phyloP scores from a whole-genome alignment of 1,140 invertebrate genomes.

The Drosophila takahashii region DNA sequence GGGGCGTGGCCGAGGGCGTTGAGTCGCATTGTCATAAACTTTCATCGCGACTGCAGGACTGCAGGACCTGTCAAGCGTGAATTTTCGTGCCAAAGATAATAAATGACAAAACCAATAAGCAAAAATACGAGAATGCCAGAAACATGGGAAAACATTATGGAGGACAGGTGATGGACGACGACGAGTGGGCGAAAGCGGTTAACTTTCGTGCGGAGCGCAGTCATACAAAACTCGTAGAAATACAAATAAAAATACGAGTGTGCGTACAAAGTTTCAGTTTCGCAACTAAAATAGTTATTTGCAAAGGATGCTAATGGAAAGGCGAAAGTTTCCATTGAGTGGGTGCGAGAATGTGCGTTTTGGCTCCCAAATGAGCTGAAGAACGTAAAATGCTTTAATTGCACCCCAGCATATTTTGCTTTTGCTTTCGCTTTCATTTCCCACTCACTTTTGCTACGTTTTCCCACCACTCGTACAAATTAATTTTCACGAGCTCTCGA shows the following conservation, averaged over 20 bases:
- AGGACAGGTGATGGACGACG: conserved; percentile 5
- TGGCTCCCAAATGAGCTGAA: conserved; percentile 2
- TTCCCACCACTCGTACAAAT: neutral
- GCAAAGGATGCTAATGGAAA: conserved; percentile 18
- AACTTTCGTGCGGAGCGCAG: conserved; percentile 1
- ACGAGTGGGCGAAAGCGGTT: neutral
- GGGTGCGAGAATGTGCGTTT: neutral
- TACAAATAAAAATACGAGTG: neutral
- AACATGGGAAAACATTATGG: conserved; percentile 2
- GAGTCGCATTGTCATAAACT: conserved; percentile 71
- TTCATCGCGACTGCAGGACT: conserved; percentile 48
- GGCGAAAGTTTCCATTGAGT: conserved; percentile 11
- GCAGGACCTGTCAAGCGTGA: conserved; percentile 65
- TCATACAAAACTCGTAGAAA: too few relatives aligned
- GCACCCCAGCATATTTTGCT: neutral
- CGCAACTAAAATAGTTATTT: conserved; percentile 1
- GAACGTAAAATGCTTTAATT: conserved; percentile 3
- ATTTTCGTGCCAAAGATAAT: conserved; percentile 64
- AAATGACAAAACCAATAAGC: conserved; percentile 65
- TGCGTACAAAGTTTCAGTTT: conserved; percentile 3
- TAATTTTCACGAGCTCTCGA: neutral
- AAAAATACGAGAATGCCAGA: conserved; percentile 17
- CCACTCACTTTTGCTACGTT: neutral
- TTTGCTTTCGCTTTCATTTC: neutral
- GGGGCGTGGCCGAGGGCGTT: conserved; percentile 19